Percentiles rank a stretch among this genome's conserved stretches.
These are phyloP conservation scores for Serranus cabrilla DNA, from an alignment of 2,797 vertebrate species.

Conservation along the genomic window DNA sequence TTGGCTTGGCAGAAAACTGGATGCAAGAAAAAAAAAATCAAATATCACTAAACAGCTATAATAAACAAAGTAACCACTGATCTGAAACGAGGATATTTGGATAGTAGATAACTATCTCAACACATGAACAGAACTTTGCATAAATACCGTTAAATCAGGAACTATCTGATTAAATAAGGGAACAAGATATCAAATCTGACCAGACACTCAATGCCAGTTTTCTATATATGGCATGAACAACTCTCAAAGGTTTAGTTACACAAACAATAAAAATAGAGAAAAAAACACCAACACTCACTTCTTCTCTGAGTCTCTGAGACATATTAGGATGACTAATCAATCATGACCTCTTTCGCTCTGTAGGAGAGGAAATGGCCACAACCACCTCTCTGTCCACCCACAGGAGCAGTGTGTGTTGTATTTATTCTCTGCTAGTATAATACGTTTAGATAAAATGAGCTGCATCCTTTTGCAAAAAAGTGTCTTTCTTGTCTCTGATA, in stretches of 20 bases:
- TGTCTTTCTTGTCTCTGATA: background rate
- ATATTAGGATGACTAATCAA: conserved; percentile 43
- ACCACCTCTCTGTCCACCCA: conserved; percentile 4
- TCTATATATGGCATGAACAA: too few relatives aligned
- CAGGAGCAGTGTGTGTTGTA: background rate
- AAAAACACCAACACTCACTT: background rate
- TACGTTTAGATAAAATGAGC: background rate
- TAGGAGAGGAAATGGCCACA: conserved; percentile 18
- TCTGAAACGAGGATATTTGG: too few relatives aligned
- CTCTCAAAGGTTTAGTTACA: background rate
- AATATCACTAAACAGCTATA: too few relatives aligned
- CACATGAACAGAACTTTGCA: too few relatives aligned
- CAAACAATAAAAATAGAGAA: conserved; percentile 6
- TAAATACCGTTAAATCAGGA: too few relatives aligned
- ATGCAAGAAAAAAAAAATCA: too few relatives aligned
- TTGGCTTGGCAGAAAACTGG: too few relatives aligned
- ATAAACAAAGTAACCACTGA: too few relatives aligned
- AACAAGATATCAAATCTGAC: too few relatives aligned
- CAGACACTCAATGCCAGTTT: background rate
- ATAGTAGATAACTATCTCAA: too few relatives aligned
- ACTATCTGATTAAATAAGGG: too few relatives aligned
- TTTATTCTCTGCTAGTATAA: background rate
- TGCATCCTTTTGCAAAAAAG: background rate
- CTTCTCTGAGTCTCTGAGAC: conserved; percentile 6
- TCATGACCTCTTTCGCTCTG: conserved; percentile 7